A percentile compares a stretch with the other conserved stretches of the same genome.
Conservation (phyloP, 2,888 invertebrate genomes). For the Dione vanillae region DNA sequence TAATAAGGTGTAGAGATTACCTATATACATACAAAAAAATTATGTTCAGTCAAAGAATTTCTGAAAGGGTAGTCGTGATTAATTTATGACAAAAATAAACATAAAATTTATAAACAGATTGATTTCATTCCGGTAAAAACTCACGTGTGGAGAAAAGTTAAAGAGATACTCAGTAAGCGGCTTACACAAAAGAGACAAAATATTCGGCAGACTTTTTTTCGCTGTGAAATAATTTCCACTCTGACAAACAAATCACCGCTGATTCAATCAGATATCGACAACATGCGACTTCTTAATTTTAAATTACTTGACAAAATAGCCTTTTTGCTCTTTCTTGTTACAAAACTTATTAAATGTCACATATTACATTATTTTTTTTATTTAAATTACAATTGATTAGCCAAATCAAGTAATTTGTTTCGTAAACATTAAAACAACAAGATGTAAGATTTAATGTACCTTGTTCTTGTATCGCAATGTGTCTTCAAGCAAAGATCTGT, state of each 20-base stretch:
- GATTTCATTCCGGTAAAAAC: slow-evolving; percentile 27
- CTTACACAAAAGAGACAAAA: slow-evolving; percentile 41
- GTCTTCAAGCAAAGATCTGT: too few relatives aligned
- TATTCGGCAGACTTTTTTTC: slow-evolving; percentile 28
- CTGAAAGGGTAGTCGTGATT: neutral
- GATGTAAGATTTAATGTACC: too few relatives aligned
- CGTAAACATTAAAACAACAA: too few relatives aligned
- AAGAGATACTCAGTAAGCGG: slow-evolving; percentile 43
- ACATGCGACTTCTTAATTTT: slow-evolving; percentile 21
- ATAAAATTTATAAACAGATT: slow-evolving; percentile 11
- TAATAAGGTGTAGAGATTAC: too few relatives aligned
- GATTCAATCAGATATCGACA: slow-evolving; percentile 23
- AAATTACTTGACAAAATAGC: slow-evolving; percentile 25
- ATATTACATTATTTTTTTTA: too few relatives aligned
- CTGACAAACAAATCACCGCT: slow-evolving; percentile 27
- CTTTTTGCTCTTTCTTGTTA: too few relatives aligned
- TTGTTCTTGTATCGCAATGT: too few relatives aligned
- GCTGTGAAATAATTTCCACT: slow-evolving; percentile 26
- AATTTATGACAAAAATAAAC: neutral
- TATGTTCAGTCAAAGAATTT: neutral
- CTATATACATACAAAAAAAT: too few relatives aligned
- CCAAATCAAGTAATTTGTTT: too few relatives aligned
- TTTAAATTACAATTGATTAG: too few relatives aligned
- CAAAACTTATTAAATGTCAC: too few relatives aligned
- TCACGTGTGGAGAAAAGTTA: slow-evolving; percentile 38